Evolutionary conservation across 2,888 invertebrate genomes (phyloP), one percentile per base, ranked within the genome.

Genomic region (Brenthis ino): DNA sequence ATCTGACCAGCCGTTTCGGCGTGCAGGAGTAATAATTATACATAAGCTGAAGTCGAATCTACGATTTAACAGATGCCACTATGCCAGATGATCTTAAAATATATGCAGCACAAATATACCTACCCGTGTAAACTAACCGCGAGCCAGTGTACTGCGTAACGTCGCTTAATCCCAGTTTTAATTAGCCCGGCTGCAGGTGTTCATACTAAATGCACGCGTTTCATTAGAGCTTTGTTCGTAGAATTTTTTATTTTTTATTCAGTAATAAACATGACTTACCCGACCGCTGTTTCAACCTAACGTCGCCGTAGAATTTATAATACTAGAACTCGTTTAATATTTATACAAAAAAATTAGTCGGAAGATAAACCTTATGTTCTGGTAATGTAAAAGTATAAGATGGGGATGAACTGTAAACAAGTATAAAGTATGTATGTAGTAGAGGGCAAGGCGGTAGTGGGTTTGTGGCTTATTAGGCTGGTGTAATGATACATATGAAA

Each of bases 131-230:
- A 60, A 60, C 33, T 33, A 50, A 60, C 60, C 60, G 28, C 60
- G 11, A 50, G 6, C 60, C n/a, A 48, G n/a, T 28, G 50, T 50
- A 51, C 57, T 24, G 56, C 65, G 57, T 48, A 13, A 48, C 48
- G 58, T 60, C 58, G 58, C 58, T 61, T 67, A 61, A 67, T 67
- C 60, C 65, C 56, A 63, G 65, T 65, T 61, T 69, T 65, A 69
- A 69, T 69, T 69, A 61, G 48, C 43, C 47, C 50, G 60, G 50
- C 50, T 60, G 69, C 69, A 69, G 69, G 65, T 69, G 65, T 60
- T 65, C 61, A 61, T 69, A 69, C 57, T 65, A 65, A 69, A 69
- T 69, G 69, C 51, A 60, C 68, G 20, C 57, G 65, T 63, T 69
- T 69, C 65, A 69, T 69, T 69, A 69, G 61, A 65, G 37, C 61